These are phyloP conservation scores for Drosophila nikananu DNA, from an alignment of 1,140 invertebrate genomes.

Conservation along the genomic window DNA sequence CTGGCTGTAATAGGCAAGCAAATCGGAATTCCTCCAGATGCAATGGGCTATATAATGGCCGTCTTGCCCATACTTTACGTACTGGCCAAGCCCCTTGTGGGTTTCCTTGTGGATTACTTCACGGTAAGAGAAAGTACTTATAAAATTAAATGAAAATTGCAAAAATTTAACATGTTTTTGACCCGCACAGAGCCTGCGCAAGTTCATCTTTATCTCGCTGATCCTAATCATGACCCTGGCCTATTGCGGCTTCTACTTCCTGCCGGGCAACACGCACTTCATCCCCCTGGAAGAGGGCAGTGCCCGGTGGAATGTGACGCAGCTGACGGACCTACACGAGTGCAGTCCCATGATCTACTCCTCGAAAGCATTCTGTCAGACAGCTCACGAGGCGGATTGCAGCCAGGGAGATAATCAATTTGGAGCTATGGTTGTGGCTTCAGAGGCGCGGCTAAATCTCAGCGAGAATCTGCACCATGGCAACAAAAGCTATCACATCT, in stretches of 20 bases:
- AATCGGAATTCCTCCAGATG: slow-evolving; percentile 89
- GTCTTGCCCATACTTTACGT: slow-evolving; percentile 90
- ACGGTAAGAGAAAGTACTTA: slow-evolving; percentile 51
- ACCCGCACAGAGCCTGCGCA: slow-evolving; percentile 87
- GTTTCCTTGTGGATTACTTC: slow-evolving; percentile 90
- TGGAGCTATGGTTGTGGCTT: slow-evolving; percentile 37
- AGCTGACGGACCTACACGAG: slow-evolving; percentile 1
- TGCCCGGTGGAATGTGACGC: slow-evolving; percentile 37
- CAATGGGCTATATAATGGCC: slow-evolving; percentile 90
- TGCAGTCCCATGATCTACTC: slow-evolving; percentile 42
- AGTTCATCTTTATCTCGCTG: slow-evolving; percentile 89
- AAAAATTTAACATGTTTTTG: neutral
- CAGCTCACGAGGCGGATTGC: slow-evolving; percentile 38
- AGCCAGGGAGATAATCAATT: slow-evolving; percentile 16
- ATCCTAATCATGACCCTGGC: slow-evolving; percentile 88
- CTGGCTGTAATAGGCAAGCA: slow-evolving; percentile 91
- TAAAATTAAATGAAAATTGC: too few species aligned
- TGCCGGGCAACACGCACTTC: slow-evolving; percentile 85
- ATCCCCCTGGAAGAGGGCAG: slow-evolving; percentile 53
- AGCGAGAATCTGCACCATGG: slow-evolving; percentile 44
- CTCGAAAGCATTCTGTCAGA: slow-evolving; percentile 29
- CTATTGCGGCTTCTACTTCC: slow-evolving; percentile 88
- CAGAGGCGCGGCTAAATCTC: slow-evolving; percentile 27
- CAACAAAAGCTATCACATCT: slow-evolving; percentile 55
- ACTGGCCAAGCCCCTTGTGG: slow-evolving; percentile 90